Evolutionary conservation across 2,797 vertebrate genomes (phyloP), one percentile per base, ranked within the genome.

Genomic region (Liparis tanakae): DNA sequence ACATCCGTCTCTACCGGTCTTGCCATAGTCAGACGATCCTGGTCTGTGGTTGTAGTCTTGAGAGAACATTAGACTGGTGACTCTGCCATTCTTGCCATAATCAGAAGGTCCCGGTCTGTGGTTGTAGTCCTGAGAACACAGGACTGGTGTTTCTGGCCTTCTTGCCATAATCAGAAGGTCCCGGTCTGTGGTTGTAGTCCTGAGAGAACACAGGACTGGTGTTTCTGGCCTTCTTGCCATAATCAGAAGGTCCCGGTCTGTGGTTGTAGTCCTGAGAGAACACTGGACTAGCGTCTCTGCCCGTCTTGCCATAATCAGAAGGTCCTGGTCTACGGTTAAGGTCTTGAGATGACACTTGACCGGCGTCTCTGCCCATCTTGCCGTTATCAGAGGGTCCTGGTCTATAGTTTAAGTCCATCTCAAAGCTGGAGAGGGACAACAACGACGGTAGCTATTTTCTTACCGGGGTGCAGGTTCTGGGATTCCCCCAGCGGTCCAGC

Each of bases 361-460:
- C 1, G 5, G 10, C 4, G 18, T 7, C 18, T n/a, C 34, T 20
- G 9, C 34, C 56, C 7, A 18, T n/a, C 18, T 58, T 80, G 67
- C 83, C 69, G 39, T 54, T 7, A 30, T 30, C 53, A 30, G 78
- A 30, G 37, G 36, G 41, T 37, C 70, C 65, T 34, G 65, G 53
- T n/a, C 60, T 63, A 46, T 80, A 82, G 55, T 72, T 80, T 30
- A 86, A 87, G 69, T 93, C 91, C 46, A 83, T 34, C 22, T 65
- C 6, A 25, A 76, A 87, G 67, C 75, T 69, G 1, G 85, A 64
- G 1, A 75, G 57, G 0, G 64, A 63, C 2, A 62, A 58, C 0
- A 70, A 60, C 0, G 72, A 59, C 1, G 53, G 5, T 0, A 39
- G 22, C 9, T 66, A 63, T 57, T 41, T 15, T 10, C 44, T 50